Conservation (phyloP, 2,113 vertebrate genomes). For the Cryptoleucopteryx plumbea region DNA sequence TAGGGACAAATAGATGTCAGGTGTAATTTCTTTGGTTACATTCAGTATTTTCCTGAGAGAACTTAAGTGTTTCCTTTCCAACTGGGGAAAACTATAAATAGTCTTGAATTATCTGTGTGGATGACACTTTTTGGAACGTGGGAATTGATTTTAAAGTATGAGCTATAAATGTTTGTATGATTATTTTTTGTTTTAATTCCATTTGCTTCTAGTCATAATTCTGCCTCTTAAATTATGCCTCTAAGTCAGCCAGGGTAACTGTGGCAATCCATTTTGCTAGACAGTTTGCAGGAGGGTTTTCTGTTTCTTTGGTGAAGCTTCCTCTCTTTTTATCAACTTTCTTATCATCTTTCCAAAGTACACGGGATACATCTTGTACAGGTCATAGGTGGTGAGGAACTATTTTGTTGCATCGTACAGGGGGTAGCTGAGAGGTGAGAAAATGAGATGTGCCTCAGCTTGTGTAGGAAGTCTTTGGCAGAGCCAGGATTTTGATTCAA, state of each 20-base stretch:
- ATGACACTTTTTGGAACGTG: not conserved
- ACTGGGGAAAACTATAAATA: not conserved
- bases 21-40: not conserved
- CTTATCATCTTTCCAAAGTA: not conserved
- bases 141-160: not conserved
- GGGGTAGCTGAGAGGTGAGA: not conserved
- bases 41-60: not conserved
- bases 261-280: not conserved
- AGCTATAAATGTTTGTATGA: not conserved
- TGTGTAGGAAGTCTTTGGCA: not conserved
- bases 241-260: not conserved
- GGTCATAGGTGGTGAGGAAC: not conserved
- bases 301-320: not conserved
- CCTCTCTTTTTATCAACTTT: not conserved
- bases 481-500: not conserved
- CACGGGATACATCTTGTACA: not conserved
- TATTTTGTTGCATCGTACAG: not conserved
- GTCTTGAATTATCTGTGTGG: not conserved
- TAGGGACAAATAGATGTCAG: not conserved
- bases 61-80: not conserved
- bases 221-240: not conserved
- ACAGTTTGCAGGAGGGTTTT: not conserved
- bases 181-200: constrained; percentile 3
- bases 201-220: not conserved
- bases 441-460: not conserved